phyloP scores from a whole-genome alignment of 2,113 vertebrate genomes.

The Chionis minor region DNA sequence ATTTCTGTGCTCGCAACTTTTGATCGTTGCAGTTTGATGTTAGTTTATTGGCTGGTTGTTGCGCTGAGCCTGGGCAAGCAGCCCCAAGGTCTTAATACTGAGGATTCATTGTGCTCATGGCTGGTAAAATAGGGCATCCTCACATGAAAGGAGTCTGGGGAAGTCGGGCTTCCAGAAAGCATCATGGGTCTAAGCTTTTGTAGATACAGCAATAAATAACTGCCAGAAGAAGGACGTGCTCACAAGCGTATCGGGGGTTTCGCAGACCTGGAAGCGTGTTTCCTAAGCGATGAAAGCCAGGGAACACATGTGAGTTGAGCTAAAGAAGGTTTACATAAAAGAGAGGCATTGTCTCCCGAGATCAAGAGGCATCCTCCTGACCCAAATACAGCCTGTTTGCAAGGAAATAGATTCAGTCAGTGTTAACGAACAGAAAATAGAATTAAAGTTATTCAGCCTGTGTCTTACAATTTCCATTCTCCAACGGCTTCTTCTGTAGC shows the following conservation, averaged over 20 bases:
- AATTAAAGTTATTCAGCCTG: not conserved
- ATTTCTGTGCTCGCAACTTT: accelerated
- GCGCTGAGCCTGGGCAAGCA: not conserved
- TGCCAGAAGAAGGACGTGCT: not conserved
- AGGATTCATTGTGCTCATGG: not conserved
- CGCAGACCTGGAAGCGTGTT: not conserved
- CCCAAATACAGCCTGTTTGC: not conserved
- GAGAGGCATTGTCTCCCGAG: not conserved
- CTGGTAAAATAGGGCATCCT: not conserved
- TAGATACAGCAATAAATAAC: not conserved
- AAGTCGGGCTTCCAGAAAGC: not conserved
- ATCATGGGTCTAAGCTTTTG: not conserved
- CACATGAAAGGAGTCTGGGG: not conserved
- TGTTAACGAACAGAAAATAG: not conserved
- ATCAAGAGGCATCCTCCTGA: not conserved
- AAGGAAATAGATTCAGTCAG: not conserved
- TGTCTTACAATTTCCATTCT: not conserved
- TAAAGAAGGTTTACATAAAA: not conserved
- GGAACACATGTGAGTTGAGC: not conserved
- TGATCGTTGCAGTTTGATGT: accelerated
- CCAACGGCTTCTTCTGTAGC: not conserved
- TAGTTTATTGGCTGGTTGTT: accelerated
- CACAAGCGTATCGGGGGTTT: not conserved
- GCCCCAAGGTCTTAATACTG: not conserved
- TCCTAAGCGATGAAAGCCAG: not conserved